A percentile compares a stretch with the other conserved stretches of the same genome.
Evolutionary conservation across 1,140 invertebrate species (phyloP).

Genomic region (Antheraea mylitta): DNA sequence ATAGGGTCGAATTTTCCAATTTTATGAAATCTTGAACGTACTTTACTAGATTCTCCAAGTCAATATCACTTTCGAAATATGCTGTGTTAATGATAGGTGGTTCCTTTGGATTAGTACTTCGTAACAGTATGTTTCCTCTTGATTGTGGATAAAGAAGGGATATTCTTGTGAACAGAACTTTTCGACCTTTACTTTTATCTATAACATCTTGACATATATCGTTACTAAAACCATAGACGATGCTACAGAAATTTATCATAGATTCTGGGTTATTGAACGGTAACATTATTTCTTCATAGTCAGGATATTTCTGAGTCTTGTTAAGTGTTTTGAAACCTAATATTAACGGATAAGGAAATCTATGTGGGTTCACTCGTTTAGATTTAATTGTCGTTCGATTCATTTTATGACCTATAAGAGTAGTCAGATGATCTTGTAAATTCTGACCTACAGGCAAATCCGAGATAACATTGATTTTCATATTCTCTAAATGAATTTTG

Average conservation of each 20-base stretch:
- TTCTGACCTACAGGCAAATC: constrained; percentile 13
- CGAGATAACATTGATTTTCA: not conserved
- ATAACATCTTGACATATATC: constrained; percentile 4
- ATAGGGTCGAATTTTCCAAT: not conserved
- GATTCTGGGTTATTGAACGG: not conserved
- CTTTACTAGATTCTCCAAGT: constrained; percentile 6
- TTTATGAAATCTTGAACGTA: constrained; percentile 10
- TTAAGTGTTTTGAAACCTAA: constrained; percentile 1
- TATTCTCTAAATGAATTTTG: not conserved
- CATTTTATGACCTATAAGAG: not conserved
- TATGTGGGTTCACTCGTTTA: not conserved
- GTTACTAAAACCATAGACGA: not conserved
- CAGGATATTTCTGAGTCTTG: constrained; percentile 1
- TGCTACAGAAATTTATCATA: not conserved
- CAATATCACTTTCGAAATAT: not conserved
- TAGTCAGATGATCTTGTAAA: constrained; percentile 1
- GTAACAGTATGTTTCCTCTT: not conserved
- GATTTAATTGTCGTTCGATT: not conserved
- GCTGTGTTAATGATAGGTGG: not conserved
- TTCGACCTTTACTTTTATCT: not conserved
- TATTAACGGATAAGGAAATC: not conserved
- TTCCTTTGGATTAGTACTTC: not conserved
- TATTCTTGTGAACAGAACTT: constrained; percentile 1
- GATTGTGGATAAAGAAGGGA: not conserved
- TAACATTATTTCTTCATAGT: not conserved